Evolutionary conservation across 64 coral and sea anemone species (phyloP).

Genomic region (Montipora cactus): DNA sequence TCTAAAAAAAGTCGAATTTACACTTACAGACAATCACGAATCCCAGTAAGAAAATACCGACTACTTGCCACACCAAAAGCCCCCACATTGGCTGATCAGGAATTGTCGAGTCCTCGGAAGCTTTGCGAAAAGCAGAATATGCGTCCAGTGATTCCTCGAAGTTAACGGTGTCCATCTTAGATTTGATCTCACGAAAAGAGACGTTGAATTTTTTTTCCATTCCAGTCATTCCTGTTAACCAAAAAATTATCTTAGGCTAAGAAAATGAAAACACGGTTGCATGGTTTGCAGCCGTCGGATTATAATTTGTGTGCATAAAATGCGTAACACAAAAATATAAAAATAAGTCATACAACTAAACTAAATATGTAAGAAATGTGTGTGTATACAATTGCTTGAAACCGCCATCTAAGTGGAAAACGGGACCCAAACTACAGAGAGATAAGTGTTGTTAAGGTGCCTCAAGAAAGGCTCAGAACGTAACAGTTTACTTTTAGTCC

Average conservation of each 20-base stretch:
- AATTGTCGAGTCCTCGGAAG: slow-evolving; percentile 68
- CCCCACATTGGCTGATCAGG: slow-evolving; percentile 86
- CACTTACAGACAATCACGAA: slow-evolving; percentile 70
- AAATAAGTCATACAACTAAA: too few relatives aligned
- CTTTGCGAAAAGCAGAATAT: slow-evolving; percentile 75
- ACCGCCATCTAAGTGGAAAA: too few relatives aligned
- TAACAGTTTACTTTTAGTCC: too few relatives aligned
- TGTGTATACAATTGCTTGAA: too few relatives aligned
- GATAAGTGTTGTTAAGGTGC: too few relatives aligned
- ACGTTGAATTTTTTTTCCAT: not conserved
- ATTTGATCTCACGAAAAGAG: slow-evolving; percentile 2
- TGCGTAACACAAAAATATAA: too few relatives aligned
- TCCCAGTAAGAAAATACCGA: slow-evolving; percentile 75
- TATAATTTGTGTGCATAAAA: too few relatives aligned
- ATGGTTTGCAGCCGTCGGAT: too few relatives aligned
- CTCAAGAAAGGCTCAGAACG: too few relatives aligned
- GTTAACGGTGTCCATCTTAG: not conserved
- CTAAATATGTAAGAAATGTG: too few relatives aligned
- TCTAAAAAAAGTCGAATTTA: not conserved
- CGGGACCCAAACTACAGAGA: too few relatives aligned
- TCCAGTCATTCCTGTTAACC: not conserved
- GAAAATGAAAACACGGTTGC: not conserved
- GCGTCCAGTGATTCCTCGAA: slow-evolving; percentile 76
- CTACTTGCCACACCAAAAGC: slow-evolving; percentile 75
- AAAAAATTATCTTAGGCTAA: not conserved